Conservation (phyloP, 2,113 vertebrate genomes). For the Agelaius tricolor region DNA sequence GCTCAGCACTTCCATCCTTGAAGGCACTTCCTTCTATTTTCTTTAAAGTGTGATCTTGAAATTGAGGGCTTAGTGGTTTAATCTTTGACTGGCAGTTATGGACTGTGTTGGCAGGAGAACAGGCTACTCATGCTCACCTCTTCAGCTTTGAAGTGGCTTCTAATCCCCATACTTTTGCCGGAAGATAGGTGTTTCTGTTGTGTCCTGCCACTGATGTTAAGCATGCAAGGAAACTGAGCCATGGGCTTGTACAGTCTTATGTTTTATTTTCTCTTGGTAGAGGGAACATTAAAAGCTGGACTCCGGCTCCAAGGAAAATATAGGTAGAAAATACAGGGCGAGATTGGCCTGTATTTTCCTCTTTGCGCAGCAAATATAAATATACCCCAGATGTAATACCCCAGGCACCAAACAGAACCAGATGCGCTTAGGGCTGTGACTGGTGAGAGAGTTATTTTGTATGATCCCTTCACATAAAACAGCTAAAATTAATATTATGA, state of each 20-base stretch:
- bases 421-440: background rate
- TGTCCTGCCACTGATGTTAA: background rate
- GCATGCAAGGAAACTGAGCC: background rate
- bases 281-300: background rate
- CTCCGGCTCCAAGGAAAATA: background rate
- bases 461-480: background rate
- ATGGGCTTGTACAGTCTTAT: background rate
- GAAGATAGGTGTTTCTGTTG: background rate
- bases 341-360: background rate
- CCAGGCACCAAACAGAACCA: background rate
- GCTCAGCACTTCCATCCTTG: background rate
- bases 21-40: background rate
- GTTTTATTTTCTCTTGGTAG: background rate
- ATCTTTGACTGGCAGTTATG: background rate
- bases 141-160: background rate
- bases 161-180: background rate
- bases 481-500: constrained; percentile 28
- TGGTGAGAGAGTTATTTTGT: background rate
- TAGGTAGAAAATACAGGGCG: background rate
- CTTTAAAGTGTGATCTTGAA: background rate
- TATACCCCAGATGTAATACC: background rate
- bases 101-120: background rate
- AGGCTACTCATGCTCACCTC: background rate
- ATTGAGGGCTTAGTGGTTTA: background rate
- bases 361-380: background rate